Percentiles rank a stretch among this genome's conserved stretches.
Evolutionary conservation across 35 echinoderm and acorn worm genomes (phyloP).

Genomic region (Ophiothrix spiculata): DNA sequence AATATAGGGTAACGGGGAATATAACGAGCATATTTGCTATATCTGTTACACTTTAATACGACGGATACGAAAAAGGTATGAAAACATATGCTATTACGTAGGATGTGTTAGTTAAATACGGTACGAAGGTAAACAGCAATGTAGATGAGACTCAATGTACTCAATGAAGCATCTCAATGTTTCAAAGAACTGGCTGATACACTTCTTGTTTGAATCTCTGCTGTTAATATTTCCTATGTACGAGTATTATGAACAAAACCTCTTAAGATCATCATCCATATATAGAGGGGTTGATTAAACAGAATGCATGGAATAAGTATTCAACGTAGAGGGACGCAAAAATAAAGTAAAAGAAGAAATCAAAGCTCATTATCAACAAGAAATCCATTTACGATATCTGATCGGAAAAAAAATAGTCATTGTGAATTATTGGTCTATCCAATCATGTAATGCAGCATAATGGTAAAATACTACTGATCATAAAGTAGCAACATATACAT

Average conservation of each 20-base stretch:
- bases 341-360: background rate
- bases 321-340: background rate
- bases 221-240: background rate
- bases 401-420: background rate
- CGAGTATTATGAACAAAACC: background rate
- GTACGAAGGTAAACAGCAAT: background rate
- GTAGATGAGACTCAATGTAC: background rate
- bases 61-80: too few relatives aligned
- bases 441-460: too few relatives aligned
- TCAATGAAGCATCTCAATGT: background rate
- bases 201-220: background rate
- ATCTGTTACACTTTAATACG: too few relatives aligned
- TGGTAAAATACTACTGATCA: too few relatives aligned
- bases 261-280: background rate
- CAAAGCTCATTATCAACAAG: background rate
- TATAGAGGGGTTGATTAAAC: too few relatives aligned
- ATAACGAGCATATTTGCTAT: too few relatives aligned
- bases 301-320: too few relatives aligned
- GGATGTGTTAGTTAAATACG: background rate
- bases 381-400: constrained; percentile 17
- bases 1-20: too few relatives aligned
- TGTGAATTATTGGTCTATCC: too few relatives aligned
- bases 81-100: background rate
- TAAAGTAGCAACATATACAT: too few relatives aligned
- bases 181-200: background rate